Evolutionary conservation across 1,140 invertebrate genomes (phyloP), one percentile per base, ranked within the genome.

Genomic region (Brevipalpus yothersi): DNA sequence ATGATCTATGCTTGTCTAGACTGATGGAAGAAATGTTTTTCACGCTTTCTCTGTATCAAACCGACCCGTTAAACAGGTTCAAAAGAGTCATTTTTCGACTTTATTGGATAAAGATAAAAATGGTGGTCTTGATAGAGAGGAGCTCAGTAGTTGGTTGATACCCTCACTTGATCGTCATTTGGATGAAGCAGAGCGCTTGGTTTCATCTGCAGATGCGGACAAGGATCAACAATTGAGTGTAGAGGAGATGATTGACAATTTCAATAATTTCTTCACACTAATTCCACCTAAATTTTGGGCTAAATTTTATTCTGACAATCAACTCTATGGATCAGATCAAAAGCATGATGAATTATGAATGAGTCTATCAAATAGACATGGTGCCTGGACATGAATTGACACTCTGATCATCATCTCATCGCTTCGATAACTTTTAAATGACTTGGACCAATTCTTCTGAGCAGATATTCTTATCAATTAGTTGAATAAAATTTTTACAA

Each of bases 251-350:
- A 70, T 97, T 0, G 80, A 83, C 47, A 94, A 95, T 69, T 95
- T 96, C 69, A 92, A 98, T 70, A 75, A 94, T 3, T 99, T 97
- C 72, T 90, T 97, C 0, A 92, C 91, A 19, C 94, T 92, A 11
- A 91, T 98, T 70, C 93, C 91, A 0, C 96, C 92, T 0, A 92
- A 98, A 72, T 98, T 96, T 57, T 67, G 66, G 66, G 58, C 56
- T 0, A 58, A 63, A 59, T 65, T 64, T 39, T 57, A 61, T 21
- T 57, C 56, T 71, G 92, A 93, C 0, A 90, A 96, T 8, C 53
- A 41, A 39, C n/a, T 55, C 3, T 55, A 15, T 31, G 53, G 49
- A 51, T n/a, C 23, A 70, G 89, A 91, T 5, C 72, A 97, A 2
- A 78, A 80, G 0, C 93, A 98, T 68, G 93, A 98, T 66, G 88